Conservation (phyloP, 2,797 vertebrate genomes). For the Lemur catta region DNA sequence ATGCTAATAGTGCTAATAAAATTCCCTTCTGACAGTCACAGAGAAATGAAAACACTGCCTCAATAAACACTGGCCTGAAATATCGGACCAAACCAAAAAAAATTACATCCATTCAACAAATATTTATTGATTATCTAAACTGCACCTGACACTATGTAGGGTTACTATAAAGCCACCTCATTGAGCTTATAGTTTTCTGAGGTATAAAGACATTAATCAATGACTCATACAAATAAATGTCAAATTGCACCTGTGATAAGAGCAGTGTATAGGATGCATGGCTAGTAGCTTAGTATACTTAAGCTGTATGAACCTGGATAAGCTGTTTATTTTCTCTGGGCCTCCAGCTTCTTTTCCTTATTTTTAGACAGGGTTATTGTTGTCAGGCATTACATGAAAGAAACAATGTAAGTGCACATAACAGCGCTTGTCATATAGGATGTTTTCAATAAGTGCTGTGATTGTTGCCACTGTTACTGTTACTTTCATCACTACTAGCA, state of each 20-base stretch:
- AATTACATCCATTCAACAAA: neutral
- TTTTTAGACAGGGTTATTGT: neutral
- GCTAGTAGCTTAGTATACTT: neutral
- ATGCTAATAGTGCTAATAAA: neutral
- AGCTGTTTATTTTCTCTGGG: neutral
- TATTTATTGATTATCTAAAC: neutral
- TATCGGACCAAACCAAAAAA: slow-evolving; percentile 12
- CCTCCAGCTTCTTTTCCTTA: neutral
- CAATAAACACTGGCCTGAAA: neutral
- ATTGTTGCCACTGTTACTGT: neutral
- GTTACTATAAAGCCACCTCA: neutral
- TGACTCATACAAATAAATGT: neutral
- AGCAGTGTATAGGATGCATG: neutral
- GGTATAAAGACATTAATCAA: slow-evolving; percentile 13
- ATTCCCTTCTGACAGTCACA: neutral
- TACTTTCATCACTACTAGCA: neutral
- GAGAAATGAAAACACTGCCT: neutral
- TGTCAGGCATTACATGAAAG: neutral
- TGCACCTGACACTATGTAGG: neutral
- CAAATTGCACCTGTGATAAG: neutral
- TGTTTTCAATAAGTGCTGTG: neutral
- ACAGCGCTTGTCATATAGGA: neutral
- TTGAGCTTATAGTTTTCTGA: neutral
- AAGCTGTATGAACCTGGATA: neutral
- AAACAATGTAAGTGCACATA: neutral